Percentiles rank a stretch among this genome's conserved stretches.
These are phyloP conservation scores for Drosophila subpulchrella DNA, from an alignment of 1,140 invertebrate species.

Conservation along the genomic window DNA sequence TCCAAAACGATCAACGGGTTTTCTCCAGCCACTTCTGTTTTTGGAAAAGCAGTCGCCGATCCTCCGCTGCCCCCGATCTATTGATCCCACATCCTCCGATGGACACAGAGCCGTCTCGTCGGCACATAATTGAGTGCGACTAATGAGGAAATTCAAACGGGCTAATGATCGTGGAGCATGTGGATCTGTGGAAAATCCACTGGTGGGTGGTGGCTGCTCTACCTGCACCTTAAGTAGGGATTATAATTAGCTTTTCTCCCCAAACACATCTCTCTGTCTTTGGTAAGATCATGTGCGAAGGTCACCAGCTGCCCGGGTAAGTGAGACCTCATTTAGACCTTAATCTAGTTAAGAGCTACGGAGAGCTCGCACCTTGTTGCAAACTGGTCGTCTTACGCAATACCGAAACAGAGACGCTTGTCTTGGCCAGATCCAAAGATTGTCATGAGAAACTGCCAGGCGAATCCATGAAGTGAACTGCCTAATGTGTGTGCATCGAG, in stretches of 20 bases:
- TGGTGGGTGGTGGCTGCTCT: not conserved
- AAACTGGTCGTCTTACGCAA: slow-evolving; percentile 72
- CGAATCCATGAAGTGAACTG: slow-evolving; percentile 11
- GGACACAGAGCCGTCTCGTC: slow-evolving; percentile 23
- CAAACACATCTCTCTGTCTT: not conserved
- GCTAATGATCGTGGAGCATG: slow-evolving; percentile 35
- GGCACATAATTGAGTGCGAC: slow-evolving; percentile 71
- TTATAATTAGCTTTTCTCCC: slow-evolving; percentile 5
- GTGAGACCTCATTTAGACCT: slow-evolving; percentile 43
- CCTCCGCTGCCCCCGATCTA: slow-evolving; percentile 2
- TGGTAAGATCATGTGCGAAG: slow-evolving; percentile 36
- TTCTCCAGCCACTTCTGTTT: slow-evolving; percentile 55
- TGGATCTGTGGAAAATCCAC: slow-evolving; percentile 3
- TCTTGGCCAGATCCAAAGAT: slow-evolving; percentile 22
- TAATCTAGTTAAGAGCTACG: slow-evolving; percentile 7
- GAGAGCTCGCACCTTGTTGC: slow-evolving; percentile 6
- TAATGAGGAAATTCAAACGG: slow-evolving; percentile 76
- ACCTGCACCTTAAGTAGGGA: slow-evolving; percentile 9
- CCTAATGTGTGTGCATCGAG: slow-evolving; percentile 27
- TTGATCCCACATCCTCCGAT: slow-evolving; percentile 16
- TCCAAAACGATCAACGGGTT: slow-evolving; percentile 71
- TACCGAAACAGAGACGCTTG: slow-evolving; percentile 21
- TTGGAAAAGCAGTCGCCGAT: slow-evolving; percentile 63
- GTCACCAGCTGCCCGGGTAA: slow-evolving; percentile 42
- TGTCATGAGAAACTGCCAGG: slow-evolving; percentile 46